Evolutionary conservation across 2,888 invertebrate species (phyloP), one percentile per base, ranked within the genome.

Genomic region (Podotricha telesiphe): DNA sequence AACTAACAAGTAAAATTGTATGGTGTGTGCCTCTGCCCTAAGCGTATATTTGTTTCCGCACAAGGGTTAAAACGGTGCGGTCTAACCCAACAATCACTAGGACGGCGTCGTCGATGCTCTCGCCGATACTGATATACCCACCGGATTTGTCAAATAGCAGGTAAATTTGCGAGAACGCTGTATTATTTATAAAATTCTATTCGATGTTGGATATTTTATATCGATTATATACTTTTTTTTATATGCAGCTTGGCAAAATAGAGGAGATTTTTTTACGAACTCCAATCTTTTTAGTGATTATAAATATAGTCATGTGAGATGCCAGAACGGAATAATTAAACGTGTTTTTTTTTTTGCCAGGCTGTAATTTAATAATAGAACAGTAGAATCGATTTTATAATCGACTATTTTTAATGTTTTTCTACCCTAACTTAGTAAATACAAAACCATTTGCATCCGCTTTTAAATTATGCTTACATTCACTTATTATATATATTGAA

Each of bases 41-140:
- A 89, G 89, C 86, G 83, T 88, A 81, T 86, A 82, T 89, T 87
- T 88, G 83, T 90, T 89, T 89, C 84, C 82, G 84, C 80, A 80
- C 78, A 91, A 93, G 93, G 93, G 90, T 91, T 83, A 92, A 91
- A 88, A 91, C 93, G 88, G 88, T 93, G 86, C 93, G 93, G 85
- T 93, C 93, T 87, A 93, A 92, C 80, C 93, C 93, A 74, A 92
- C 93, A 78, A 91, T 92, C 87, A 93, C 92, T 83, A 87, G 93
- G 88, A 89, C 93, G 76, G 93, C 93, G 76, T 93, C 93, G 73
- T 91, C 93, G 87, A 92, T 92, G 91, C 91, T 93, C 74, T 93
- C 93, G 79, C 93, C 93, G 87, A 93, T 93, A 83, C 89, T 93
- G 91, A 93, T 93, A 80, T 93, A 91, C 79, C 91, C 93, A 78